Evolutionary conservation across 2,888 invertebrate genomes (phyloP).

Genomic region (Xanthorhoe designata): DNA sequence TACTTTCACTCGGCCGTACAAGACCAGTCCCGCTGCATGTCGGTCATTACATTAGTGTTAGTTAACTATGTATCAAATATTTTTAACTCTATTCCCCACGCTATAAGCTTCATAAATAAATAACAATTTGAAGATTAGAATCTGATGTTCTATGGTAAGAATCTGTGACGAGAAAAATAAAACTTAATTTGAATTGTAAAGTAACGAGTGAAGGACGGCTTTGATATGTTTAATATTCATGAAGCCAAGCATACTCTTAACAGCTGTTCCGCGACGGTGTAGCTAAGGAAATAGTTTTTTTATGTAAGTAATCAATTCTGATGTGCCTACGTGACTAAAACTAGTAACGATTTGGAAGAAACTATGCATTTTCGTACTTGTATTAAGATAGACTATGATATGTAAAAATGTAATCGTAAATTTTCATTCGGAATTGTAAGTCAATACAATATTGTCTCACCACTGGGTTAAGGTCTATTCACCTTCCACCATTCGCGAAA

Average conservation of each 20-base stretch:
- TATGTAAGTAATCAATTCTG: conserved; percentile 7
- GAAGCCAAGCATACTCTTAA: conserved; percentile 10
- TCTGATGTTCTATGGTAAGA: conserved; percentile 24
- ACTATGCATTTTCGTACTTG: too few species aligned
- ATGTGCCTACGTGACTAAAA: conserved; percentile 19
- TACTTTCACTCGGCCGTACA: conserved; percentile 55
- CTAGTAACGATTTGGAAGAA: neutral
- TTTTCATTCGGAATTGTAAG: neutral
- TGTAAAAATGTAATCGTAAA: neutral
- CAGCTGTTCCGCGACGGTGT: conserved; percentile 25
- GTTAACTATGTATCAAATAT: conserved; percentile 19
- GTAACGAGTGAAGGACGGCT: conserved; percentile 26
- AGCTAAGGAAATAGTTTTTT: conserved; percentile 6
- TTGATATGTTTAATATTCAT: conserved; percentile 36
- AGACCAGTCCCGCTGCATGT: conserved; percentile 49
- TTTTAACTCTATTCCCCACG: conserved; percentile 27
- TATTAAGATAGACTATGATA: too few species aligned
- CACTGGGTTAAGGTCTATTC: too few species aligned
- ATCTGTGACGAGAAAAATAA: conserved; percentile 39
- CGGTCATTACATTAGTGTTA: conserved; percentile 50
- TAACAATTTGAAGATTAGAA: conserved; percentile 26
- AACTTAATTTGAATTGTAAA: conserved; percentile 42
- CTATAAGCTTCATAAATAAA: conserved; percentile 24
- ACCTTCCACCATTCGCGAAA: too few species aligned
- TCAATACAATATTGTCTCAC: too few species aligned